Evolutionary conservation across 2,888 invertebrate species (phyloP).

Genomic region (Cryptosula pallasiana): DNA sequence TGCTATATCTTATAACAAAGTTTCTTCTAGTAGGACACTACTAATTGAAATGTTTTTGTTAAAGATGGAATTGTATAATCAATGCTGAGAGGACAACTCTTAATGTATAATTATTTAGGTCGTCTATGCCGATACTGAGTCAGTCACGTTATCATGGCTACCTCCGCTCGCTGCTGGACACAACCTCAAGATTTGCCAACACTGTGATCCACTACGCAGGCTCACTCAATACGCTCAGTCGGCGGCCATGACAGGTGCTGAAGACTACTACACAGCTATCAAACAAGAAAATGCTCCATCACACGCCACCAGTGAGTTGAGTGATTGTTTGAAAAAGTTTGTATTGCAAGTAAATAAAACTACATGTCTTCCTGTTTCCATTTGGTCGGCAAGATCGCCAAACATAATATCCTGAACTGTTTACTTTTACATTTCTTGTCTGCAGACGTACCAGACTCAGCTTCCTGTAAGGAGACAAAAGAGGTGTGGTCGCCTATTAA

Average conservation of each 20-base stretch:
- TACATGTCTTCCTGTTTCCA: no score
- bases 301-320: conserved; percentile 37
- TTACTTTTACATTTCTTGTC: no score
- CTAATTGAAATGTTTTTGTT: no score
- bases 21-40: no score
- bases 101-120: no score
- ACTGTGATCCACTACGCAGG: conserved; percentile 32
- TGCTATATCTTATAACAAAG: no score
- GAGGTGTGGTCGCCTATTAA: conserved; percentile 37
- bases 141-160: conserved; percentile 37
- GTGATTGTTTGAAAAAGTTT: no score
- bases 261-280: conserved; percentile 18
- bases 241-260: conserved; percentile 34
- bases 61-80: no score
- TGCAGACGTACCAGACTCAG: conserved; percentile 42
- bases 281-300: conserved; percentile 29
- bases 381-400: no score
- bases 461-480: conserved; percentile 35
- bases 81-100: no score
- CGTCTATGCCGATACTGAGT: conserved; percentile 29
- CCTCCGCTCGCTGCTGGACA: conserved; percentile 34
- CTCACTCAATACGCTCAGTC: conserved; percentile 35
- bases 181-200: conserved; percentile 31
- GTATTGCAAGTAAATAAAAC: no score
- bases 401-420: no score